Percentiles rank a stretch among this genome's conserved stretches.
Conservation (phyloP, 2,888 invertebrate genomes). For the Linyphia triangularis region DNA sequence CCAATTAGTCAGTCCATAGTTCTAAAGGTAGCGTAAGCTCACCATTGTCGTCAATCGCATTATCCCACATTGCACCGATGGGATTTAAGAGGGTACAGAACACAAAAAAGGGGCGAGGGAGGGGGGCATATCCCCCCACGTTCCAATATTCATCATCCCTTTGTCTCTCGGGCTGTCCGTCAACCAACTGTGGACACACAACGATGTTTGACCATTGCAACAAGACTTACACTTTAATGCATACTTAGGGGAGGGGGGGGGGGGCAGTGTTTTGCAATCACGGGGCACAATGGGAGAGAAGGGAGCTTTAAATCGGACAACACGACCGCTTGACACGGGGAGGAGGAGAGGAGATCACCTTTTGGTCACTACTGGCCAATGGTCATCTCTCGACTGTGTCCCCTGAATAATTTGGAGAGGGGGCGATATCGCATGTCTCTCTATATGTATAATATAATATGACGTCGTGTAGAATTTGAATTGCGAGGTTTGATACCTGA, state of each 20-base stretch:
- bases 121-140: no score
- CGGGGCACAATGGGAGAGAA: background rate
- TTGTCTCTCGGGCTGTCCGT: constrained; percentile 70
- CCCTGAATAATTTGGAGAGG: constrained; percentile 69
- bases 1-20: no score
- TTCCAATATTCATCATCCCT: constrained; percentile 56
- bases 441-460: constrained; percentile 75
- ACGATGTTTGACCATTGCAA: constrained; percentile 14
- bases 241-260: constrained; percentile 64
- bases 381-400: constrained; percentile 54
- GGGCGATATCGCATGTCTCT: constrained; percentile 13
- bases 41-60: no score
- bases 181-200: constrained; percentile 43
- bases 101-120: no score
- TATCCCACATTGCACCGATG: no score
- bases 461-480: constrained; percentile 61
- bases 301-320: constrained; percentile 10
- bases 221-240: constrained; percentile 74
- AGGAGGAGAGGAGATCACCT: constrained; percentile 38
- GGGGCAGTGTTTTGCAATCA: constrained; percentile 1
- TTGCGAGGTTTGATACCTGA: constrained; percentile 51
- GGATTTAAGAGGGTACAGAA: no score
- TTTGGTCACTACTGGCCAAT: constrained; percentile 65
- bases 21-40: no score
- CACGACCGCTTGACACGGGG: constrained; percentile 51